phyloP scores from a whole-genome alignment of 2,113 vertebrate species.

The Typhlomys cinereus region DNA sequence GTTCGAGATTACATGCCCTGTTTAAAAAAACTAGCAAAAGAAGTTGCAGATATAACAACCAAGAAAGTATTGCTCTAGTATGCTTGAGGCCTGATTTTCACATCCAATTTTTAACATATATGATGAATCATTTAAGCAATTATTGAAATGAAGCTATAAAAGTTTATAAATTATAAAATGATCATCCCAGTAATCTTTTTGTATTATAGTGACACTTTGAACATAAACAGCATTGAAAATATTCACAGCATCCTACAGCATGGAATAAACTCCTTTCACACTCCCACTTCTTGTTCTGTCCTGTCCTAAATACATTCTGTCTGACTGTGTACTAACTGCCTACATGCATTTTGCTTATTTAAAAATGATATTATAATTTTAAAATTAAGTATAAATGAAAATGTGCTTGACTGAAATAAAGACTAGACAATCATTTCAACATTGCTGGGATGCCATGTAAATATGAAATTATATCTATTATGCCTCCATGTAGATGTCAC shows the following conservation, averaged over 20 bases:
- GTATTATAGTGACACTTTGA: not conserved
- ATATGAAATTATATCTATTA: not conserved
- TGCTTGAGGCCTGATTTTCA: not conserved
- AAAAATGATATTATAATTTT: not conserved
- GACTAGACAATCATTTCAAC: not conserved
- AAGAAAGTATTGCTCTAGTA: not conserved
- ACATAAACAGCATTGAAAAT: not conserved
- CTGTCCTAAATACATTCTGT: accelerated
- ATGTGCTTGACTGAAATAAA: not conserved
- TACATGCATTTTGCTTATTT: not conserved
- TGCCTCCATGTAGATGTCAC: not conserved
- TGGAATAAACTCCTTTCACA: accelerated
- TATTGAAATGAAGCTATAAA: constrained; percentile 1
- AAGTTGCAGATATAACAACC: not conserved
- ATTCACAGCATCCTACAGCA: not conserved
- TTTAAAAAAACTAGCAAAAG: too few relatives aligned
- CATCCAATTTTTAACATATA: too few relatives aligned
- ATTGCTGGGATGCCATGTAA: not conserved
- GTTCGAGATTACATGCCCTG: not conserved
- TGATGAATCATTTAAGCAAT: not conserved
- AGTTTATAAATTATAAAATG: not conserved
- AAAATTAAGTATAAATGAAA: not conserved
- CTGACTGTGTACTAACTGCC: not conserved
- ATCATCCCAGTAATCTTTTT: not conserved
- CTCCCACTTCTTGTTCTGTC: not conserved